These are phyloP conservation scores for Oryzias celebensis DNA, from an alignment of 2,113 vertebrate genomes.

Conservation along the genomic window DNA sequence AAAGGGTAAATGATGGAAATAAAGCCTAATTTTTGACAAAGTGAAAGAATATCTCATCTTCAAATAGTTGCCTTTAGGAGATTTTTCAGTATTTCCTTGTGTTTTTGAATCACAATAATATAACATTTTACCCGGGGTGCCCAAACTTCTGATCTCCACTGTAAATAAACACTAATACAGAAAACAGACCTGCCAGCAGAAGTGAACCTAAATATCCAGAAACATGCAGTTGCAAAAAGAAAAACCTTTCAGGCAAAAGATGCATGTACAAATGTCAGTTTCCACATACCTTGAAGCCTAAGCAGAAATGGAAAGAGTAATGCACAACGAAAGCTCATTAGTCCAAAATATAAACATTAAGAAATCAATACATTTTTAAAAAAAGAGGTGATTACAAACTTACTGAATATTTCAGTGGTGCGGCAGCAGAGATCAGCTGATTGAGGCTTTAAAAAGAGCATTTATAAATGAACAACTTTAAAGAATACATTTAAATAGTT, in stretches of 20 bases:
- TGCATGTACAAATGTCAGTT: not conserved
- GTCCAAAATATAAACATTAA: not conserved
- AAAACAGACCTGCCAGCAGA: not conserved
- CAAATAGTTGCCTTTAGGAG: too few relatives aligned
- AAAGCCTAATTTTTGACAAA: too few relatives aligned
- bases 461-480: too few relatives aligned
- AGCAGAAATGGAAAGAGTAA: constrained; percentile 35
- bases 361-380: not conserved
- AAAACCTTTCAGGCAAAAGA: constrained; percentile 4
- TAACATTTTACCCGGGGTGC: too few relatives aligned
- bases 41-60: too few relatives aligned
- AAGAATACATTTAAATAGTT: too few relatives aligned
- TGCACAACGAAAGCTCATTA: not conserved
- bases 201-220: not conserved
- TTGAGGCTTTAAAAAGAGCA: constrained; percentile 70
- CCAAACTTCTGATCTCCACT: too few relatives aligned
- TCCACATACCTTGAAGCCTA: constrained; percentile 91
- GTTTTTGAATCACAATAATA: too few relatives aligned
- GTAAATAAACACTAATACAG: not conserved
- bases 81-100: too few relatives aligned
- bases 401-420: constrained; percentile 83
- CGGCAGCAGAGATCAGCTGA: constrained; percentile 88
- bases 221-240: constrained; percentile 10
- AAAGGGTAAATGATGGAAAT: too few relatives aligned
- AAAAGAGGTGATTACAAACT: constrained; percentile 6